These are phyloP conservation scores for Dipodomys spectabilis DNA, from an alignment of 2,113 vertebrate genomes.

Conservation along the genomic window DNA sequence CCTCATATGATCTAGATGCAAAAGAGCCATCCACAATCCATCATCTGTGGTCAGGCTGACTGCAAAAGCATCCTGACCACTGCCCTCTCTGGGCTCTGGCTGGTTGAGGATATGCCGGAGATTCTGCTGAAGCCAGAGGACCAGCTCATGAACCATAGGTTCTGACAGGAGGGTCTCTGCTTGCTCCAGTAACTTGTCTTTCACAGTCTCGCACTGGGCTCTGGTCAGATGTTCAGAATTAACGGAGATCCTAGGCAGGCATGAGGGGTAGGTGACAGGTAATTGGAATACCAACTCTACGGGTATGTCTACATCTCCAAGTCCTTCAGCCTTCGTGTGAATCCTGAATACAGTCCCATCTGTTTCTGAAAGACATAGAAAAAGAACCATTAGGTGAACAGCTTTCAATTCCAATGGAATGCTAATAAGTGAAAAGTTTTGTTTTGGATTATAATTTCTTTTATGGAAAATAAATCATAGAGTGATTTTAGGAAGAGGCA, in stretches of 20 bases:
- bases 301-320: slow-evolving; percentile 77
- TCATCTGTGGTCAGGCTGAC: slow-evolving; percentile 62
- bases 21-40: slow-evolving; percentile 85
- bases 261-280: slow-evolving; percentile 87
- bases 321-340: slow-evolving; percentile 84
- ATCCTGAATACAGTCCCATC: slow-evolving; percentile 89
- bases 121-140: slow-evolving; percentile 91
- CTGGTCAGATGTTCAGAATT: slow-evolving; percentile 88
- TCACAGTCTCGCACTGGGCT: slow-evolving; percentile 86
- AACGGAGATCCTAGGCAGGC: slow-evolving; percentile 88
- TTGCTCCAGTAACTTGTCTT: slow-evolving; percentile 86
- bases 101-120: slow-evolving; percentile 81
- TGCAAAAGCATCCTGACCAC: slow-evolving; percentile 68
- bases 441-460: no score
- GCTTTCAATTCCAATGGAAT: slow-evolving; percentile 55
- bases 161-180: slow-evolving; percentile 85
- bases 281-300: slow-evolving; percentile 90
- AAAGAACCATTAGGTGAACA: slow-evolving; percentile 73
- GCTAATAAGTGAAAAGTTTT: slow-evolving; percentile 51
- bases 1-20: slow-evolving; percentile 94
- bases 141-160: slow-evolving; percentile 90
- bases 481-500: slow-evolving; percentile 4
- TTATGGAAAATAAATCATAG: no score
- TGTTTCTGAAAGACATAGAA: slow-evolving; percentile 86
- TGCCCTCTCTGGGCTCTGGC: slow-evolving; percentile 50